Evolutionary conservation across 2,113 vertebrate species (phyloP).

Genomic region (Plotosus lineatus): DNA sequence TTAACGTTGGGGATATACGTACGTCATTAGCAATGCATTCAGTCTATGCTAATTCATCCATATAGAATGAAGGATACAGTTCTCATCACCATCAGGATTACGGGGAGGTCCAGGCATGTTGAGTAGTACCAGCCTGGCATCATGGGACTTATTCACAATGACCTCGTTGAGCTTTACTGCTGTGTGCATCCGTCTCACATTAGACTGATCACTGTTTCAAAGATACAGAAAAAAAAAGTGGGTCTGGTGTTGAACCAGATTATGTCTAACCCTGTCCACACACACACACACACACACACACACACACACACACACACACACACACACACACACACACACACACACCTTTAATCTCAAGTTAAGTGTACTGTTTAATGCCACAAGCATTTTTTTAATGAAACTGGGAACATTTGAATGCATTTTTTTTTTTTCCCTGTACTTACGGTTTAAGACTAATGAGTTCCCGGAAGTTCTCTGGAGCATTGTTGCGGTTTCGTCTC

Average conservation of each 20-base stretch:
- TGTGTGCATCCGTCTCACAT: slow-evolving; percentile 96
- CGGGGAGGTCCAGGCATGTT: slow-evolving; percentile 99
- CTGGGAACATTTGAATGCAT: neutral
- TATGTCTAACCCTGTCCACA: too few relatives aligned
- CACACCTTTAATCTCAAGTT: too few relatives aligned
- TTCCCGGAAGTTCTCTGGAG: slow-evolving; percentile 88
- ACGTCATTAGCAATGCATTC: neutral
- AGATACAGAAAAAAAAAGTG: neutral
- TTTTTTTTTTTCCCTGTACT: slow-evolving; percentile 62
- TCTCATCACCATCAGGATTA: slow-evolving; percentile 91
- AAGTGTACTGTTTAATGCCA: neutral
- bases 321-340: too few relatives aligned
- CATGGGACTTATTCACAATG: slow-evolving; percentile 92
- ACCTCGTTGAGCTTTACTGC: slow-evolving; percentile 98
- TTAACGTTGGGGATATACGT: neutral
- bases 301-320: too few relatives aligned
- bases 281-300: too few relatives aligned
- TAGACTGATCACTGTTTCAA: slow-evolving; percentile 86
- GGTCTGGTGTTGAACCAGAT: neutral
- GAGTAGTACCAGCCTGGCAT: slow-evolving; percentile 92
- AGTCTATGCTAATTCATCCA: neutral
- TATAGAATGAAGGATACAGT: slow-evolving; percentile 87
- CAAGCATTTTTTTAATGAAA: neutral
- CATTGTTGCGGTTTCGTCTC: slow-evolving; percentile 76
- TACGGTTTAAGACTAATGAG: slow-evolving; percentile 96